Evolutionary conservation across 1,140 invertebrate genomes (phyloP).

Genomic region (Bombus waltoni): DNA sequence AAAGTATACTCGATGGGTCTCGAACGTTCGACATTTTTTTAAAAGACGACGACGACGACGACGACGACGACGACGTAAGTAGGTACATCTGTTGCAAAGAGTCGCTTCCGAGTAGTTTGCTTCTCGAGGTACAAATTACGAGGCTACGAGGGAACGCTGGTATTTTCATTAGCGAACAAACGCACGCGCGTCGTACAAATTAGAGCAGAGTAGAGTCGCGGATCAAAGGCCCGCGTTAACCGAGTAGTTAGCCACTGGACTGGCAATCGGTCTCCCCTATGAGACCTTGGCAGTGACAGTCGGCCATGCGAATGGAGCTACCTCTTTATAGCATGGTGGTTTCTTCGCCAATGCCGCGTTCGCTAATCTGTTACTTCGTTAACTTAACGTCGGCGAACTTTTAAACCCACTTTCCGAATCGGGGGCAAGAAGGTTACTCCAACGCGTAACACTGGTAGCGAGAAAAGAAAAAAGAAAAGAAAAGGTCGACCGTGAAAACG

Average conservation of each 20-base stretch:
- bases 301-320: background rate
- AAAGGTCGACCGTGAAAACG: too few relatives aligned
- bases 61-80: too few relatives aligned
- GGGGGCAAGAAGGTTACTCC: too few relatives aligned
- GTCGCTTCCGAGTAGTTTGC: background rate
- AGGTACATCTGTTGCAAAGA: too few relatives aligned
- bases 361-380: background rate
- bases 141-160: background rate
- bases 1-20: too few relatives aligned
- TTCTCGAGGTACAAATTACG: background rate
- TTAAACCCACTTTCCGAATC: background rate
- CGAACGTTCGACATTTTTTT: too few relatives aligned
- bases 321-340: background rate
- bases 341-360: background rate
- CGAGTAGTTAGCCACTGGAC: conserved; percentile 40
- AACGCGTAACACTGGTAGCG: background rate
- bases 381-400: background rate
- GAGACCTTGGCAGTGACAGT: conserved; percentile 41
- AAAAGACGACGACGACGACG: too few relatives aligned
- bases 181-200: conserved; percentile 3
- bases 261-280: conserved; percentile 27
- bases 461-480: background rate
- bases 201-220: background rate
- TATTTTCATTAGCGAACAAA: background rate
- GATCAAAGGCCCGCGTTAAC: conserved; percentile 36